Evolutionary conservation across 2,797 vertebrate species (phyloP), one percentile per base, ranked within the genome.

Genomic region (Potorous gilbertii): DNA sequence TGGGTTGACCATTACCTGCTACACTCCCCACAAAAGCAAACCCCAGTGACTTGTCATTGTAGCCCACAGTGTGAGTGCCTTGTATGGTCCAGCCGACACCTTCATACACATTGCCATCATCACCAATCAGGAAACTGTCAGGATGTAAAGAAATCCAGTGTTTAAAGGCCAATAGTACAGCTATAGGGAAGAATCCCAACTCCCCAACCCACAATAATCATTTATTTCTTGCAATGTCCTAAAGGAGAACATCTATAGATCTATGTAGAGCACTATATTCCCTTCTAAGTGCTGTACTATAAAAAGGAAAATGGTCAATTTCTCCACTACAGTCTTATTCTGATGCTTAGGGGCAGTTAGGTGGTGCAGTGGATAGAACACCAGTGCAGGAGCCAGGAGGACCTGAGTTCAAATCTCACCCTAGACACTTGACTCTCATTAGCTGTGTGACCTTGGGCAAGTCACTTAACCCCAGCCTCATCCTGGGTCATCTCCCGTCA

Each of bases 11-110:
- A 9, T 98, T 98, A 99, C 99, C 96, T 90, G 98, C 98, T 89
- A 98, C 99, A 95, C 99, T 98, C 4, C 99, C 99, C 81, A 99
- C 99, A 96, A 99, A 99, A 31, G 99, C 98, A 54, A 99, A 96
- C n/a, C 99, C 99, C 16, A 98, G 90, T 13, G 98, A 97, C 52
- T 99, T 34, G 29, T 99, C 99, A 57, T 98, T 98, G 92, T 96
- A 87, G 93, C 99, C 99, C 91, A 98, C 95, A 90, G 99, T 96
- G 50, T 99, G 99, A 12, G 98, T 97, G 0, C 99, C 99, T 6
- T 98, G 97, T 54, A 98, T 89, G 9, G 98, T 97, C 99, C 99
- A 99, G 66, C 99, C 99, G 3, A 99, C 98, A 0, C 99, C 99
- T 96, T 99, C 99, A 24, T 98, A 99, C 74, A 99, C 97, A 0